A percentile compares a stretch with the other conserved stretches of the same genome.
Conservation (phyloP, 2,888 invertebrate genomes). For the Pilophorus perplexus region DNA sequence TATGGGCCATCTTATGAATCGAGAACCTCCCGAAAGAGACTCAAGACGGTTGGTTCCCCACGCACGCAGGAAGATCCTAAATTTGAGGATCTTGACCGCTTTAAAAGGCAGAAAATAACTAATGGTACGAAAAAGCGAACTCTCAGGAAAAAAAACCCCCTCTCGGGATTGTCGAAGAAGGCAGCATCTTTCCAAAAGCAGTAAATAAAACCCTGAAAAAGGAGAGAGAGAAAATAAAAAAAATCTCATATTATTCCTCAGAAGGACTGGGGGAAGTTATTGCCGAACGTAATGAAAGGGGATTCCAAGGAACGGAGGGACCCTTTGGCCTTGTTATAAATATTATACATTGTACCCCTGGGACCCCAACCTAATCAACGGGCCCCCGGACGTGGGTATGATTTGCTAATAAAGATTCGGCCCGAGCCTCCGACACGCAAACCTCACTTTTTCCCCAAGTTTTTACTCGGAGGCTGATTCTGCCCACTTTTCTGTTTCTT, state of each 20-base stretch:
- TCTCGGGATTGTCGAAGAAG: slow-evolving; percentile 28
- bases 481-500: no score
- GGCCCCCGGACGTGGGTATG: slow-evolving; percentile 11
- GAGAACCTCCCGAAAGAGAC: no score
- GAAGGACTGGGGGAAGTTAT: slow-evolving; percentile 22
- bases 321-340: slow-evolving; percentile 30
- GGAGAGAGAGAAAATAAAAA: no score
- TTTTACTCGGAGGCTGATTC: slow-evolving; percentile 20
- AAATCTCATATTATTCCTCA: slow-evolving; percentile 34
- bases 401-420: slow-evolving; percentile 31
- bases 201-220: no score
- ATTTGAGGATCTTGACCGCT: slow-evolving; percentile 30
- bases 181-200: slow-evolving; percentile 11
- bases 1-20: no score
- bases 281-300: slow-evolving; percentile 38
- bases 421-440: slow-evolving; percentile 23
- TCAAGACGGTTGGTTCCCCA: no score
- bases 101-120: slow-evolving; percentile 29
- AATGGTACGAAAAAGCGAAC: slow-evolving; percentile 23
- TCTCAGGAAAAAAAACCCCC: slow-evolving; percentile 17
- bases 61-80: slow-evolving; percentile 12
- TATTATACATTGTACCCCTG: slow-evolving; percentile 24
- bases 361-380: slow-evolving; percentile 22
- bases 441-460: slow-evolving; percentile 2
- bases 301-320: slow-evolving; percentile 35